Evolutionary conservation across 2,888 invertebrate species (phyloP).

Genomic region (Brenthis ino): DNA sequence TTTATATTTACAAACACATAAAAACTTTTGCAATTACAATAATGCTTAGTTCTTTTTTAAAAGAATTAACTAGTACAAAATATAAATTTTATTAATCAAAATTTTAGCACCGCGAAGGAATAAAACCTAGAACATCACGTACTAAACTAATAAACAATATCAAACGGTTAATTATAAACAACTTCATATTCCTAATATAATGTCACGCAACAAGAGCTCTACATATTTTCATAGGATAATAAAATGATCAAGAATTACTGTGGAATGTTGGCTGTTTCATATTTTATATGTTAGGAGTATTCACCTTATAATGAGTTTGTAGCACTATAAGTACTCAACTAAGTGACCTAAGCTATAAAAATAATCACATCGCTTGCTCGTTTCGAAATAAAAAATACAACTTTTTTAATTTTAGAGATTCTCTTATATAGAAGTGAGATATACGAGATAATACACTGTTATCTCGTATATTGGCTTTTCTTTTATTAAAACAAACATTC

Average conservation of each 20-base stretch:
- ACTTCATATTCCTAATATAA: background rate
- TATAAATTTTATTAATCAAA: too few species aligned
- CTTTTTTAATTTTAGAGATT: background rate
- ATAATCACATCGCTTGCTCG: background rate
- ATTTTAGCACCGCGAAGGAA: too few species aligned
- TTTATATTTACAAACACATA: too few species aligned
- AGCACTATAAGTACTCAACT: constrained; percentile 20
- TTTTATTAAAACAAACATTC: too few species aligned
- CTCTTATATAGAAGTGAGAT: background rate
- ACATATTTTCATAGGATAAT: constrained; percentile 8
- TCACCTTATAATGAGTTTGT: constrained; percentile 29
- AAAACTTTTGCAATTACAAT: too few species aligned
- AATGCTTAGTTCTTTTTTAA: too few species aligned
- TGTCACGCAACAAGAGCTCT: constrained; percentile 6
- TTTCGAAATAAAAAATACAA: background rate
- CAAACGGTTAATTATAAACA: too few species aligned
- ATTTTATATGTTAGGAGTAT: constrained; percentile 18
- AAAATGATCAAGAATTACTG: constrained; percentile 8
- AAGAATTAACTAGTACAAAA: too few species aligned
- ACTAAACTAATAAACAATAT: too few species aligned
- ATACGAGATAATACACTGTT: too few species aligned
- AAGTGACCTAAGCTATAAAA: background rate
- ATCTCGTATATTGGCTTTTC: too few species aligned
- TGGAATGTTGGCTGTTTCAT: constrained; percentile 15
- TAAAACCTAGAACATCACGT: too few species aligned